Evolutionary conservation across 2,888 invertebrate genomes (phyloP), one percentile per base, ranked within the genome.

Genomic region (Parnassius glacialis): DNA sequence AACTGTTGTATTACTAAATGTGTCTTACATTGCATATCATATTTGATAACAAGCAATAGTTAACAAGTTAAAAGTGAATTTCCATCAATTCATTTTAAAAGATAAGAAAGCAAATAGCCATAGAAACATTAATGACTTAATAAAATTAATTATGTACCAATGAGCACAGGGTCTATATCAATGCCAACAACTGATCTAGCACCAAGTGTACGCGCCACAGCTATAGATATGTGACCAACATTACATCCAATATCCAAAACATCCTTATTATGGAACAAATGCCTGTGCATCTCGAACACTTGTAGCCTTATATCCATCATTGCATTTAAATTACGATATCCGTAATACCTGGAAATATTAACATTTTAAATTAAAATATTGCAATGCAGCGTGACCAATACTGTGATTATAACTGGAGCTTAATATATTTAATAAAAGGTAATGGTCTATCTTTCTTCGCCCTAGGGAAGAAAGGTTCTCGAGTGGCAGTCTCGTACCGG

Each of bases 211-310:
- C 96, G 93, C 0, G 98, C 99, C 56, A 99, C 93, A 0, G 96
- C 95, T 50, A 99, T 93, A 10, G 99, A 98, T 70, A 99, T 94
- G 81, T 98, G 97, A 1, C 99, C 99, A 65, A 97, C 96, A 87
- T 99, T 99, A 86, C 99, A 99, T 13, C 99, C 99, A 78, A 99
- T 96, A 80, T 99, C 99, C 68, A 99, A 92, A 52, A 99, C 95
- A 84, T 97, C 97, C 85, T 97, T 98, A 68, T 95, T 95, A 67
- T 94, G 93, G 83, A 99, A 98, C 78, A 98, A 93, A 74, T 97
- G 95, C 52, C 93, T 91, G 74, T 96, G 94, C 76, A 95, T 93
- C 64, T 94, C 93, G 75, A 99, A 95, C 61, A 96, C 95, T 75
- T 94, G 94, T 69, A 99, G 89, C 59, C 99, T 93, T 52, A 95